Conservation (phyloP, 2,113 vertebrate species). For the Hystrix brachyura region DNA sequence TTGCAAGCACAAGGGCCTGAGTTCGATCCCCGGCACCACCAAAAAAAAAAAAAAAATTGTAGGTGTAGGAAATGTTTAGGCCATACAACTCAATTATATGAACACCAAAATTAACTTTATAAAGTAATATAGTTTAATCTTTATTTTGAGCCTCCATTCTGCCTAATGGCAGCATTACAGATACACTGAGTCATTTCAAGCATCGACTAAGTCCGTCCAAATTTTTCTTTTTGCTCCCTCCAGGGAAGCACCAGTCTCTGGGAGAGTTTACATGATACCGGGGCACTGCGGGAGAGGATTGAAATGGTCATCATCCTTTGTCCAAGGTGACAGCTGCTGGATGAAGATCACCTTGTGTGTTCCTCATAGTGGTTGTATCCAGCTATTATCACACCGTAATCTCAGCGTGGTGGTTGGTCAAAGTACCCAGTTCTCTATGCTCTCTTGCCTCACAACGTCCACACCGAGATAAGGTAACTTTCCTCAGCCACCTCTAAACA, state of each 20-base stretch:
- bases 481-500: background rate
- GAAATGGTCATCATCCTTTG: background rate
- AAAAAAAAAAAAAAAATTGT: background rate
- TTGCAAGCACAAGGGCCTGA: no score
- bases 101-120: background rate
- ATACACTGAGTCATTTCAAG: background rate
- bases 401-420: background rate
- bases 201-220: background rate
- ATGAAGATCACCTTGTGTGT: background rate
- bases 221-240: background rate
- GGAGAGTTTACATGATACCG: background rate
- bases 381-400: background rate
- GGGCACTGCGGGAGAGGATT: background rate
- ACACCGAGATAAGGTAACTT: background rate
- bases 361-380: background rate
- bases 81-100: background rate
- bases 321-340: background rate
- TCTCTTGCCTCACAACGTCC: background rate
- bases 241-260: background rate
- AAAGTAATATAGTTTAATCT: background rate
- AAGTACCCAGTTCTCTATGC: background rate
- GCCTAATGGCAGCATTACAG: background rate
- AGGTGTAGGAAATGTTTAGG: background rate
- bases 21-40: no score
- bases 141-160: constrained; percentile 22